Evolutionary conservation across 2,113 vertebrate genomes (phyloP).

Genomic region (Noctilio leporinus): DNA sequence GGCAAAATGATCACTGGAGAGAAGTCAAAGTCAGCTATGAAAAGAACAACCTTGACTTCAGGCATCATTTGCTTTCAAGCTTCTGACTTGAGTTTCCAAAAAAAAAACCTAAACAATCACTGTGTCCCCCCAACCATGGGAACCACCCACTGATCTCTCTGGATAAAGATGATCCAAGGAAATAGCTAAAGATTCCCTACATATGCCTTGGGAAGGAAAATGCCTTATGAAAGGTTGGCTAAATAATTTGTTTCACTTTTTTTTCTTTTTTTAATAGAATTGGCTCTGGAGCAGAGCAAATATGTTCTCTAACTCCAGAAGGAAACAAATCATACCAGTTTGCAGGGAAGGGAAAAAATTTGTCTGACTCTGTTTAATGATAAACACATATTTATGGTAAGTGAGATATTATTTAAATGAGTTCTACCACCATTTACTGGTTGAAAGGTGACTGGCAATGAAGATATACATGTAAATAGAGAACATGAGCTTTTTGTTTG

Average conservation of each 20-base stretch:
- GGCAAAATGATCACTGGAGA: background rate
- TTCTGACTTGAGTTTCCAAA: background rate
- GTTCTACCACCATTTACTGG: background rate
- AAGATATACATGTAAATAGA: background rate
- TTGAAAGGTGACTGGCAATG: background rate
- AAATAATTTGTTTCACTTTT: background rate
- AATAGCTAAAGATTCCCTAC: background rate
- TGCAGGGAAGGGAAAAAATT: background rate
- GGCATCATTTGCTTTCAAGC: background rate
- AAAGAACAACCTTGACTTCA: background rate
- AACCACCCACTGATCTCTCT: background rate
- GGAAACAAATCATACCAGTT: background rate
- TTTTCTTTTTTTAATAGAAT: background rate
- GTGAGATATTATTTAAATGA: constrained; percentile 8
- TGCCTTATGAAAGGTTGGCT: background rate
- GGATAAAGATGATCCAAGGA: background rate
- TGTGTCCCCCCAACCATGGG: background rate
- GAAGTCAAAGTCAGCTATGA: background rate
- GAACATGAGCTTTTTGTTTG: background rate
- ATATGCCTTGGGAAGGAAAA: background rate
- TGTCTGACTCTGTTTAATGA: background rate
- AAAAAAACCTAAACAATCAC: background rate
- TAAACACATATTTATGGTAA: background rate
- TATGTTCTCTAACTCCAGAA: background rate
- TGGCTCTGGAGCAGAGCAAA: background rate